Evolutionary conservation across 2,113 vertebrate species (phyloP).

Genomic region (Mormyrus lacerda): DNA sequence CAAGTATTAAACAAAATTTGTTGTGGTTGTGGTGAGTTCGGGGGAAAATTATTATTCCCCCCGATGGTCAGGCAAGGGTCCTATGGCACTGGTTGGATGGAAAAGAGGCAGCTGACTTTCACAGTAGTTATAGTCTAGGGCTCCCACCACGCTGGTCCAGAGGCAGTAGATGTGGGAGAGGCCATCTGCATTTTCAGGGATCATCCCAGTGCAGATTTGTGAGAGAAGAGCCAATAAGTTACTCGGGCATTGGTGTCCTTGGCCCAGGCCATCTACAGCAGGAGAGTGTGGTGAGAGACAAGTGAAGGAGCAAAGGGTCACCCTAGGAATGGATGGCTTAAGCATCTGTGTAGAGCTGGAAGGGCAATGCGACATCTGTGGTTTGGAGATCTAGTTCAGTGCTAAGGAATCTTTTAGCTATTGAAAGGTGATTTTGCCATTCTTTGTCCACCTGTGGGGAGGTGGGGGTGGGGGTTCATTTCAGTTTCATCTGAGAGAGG

Average conservation of each 20-base stretch:
- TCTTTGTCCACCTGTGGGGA: not conserved
- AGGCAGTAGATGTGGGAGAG: not conserved
- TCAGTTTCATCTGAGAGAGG: not conserved
- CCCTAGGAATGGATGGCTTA: no score
- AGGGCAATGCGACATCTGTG: not conserved
- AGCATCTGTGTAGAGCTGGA: no score
- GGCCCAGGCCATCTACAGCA: not conserved
- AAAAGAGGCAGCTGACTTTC: not conserved
- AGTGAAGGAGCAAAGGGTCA: not conserved
- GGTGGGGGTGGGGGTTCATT: not conserved
- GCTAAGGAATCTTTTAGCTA: not conserved
- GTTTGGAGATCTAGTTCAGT: not conserved
- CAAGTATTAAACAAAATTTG: not conserved
- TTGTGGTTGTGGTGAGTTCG: not conserved
- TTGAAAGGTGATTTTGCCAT: not conserved
- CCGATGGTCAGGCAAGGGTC: not conserved
- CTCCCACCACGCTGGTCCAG: not conserved
- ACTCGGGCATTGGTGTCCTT: not conserved
- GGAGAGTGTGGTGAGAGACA: not conserved
- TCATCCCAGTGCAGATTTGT: not conserved
- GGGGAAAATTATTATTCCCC: not conserved
- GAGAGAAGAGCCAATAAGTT: not conserved
- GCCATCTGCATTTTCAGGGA: not conserved
- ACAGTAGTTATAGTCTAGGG: not conserved
- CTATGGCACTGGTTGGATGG: not conserved